These are phyloP conservation scores for Elmis aenea DNA, from an alignment of 2,888 invertebrate species.

Conservation along the genomic window DNA sequence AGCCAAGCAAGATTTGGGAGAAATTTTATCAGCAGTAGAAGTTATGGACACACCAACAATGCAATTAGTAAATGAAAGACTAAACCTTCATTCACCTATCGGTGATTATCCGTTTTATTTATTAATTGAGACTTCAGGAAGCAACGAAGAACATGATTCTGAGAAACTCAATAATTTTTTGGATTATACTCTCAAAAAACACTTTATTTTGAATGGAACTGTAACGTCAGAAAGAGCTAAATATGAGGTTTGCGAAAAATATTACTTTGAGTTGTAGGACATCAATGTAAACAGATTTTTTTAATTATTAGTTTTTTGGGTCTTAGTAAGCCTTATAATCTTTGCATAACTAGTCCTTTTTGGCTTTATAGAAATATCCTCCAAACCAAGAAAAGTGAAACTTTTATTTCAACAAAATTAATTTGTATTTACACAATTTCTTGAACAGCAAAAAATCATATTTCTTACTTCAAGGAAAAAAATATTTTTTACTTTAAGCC, in stretches of 20 bases:
- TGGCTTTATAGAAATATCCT: too few relatives aligned
- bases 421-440: too few relatives aligned
- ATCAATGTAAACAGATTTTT: too few relatives aligned
- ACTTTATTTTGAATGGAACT: slow-evolving; percentile 75
- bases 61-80: slow-evolving; percentile 56
- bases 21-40: slow-evolving; percentile 93
- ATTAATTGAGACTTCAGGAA: slow-evolving; percentile 81
- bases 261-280: too few relatives aligned
- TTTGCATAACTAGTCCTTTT: too few relatives aligned
- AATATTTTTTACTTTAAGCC: too few relatives aligned
- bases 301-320: too few relatives aligned
- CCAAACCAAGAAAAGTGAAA: too few relatives aligned
- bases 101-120: slow-evolving; percentile 75
- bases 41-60: slow-evolving; percentile 79
- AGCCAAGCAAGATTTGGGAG: slow-evolving; percentile 72
- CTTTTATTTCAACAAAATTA: too few relatives aligned
- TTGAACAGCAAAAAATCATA: too few relatives aligned
- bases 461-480: too few relatives aligned
- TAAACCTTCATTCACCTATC: slow-evolving; percentile 57
- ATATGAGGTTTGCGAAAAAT: slow-evolving; percentile 58
- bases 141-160: slow-evolving; percentile 74
- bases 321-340: too few relatives aligned
- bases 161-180: slow-evolving; percentile 80
- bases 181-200: slow-evolving; percentile 62
- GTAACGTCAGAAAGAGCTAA: slow-evolving; percentile 73